Conservation (phyloP, 2,797 vertebrate genomes). For the Lepus oiostolus region DNA sequence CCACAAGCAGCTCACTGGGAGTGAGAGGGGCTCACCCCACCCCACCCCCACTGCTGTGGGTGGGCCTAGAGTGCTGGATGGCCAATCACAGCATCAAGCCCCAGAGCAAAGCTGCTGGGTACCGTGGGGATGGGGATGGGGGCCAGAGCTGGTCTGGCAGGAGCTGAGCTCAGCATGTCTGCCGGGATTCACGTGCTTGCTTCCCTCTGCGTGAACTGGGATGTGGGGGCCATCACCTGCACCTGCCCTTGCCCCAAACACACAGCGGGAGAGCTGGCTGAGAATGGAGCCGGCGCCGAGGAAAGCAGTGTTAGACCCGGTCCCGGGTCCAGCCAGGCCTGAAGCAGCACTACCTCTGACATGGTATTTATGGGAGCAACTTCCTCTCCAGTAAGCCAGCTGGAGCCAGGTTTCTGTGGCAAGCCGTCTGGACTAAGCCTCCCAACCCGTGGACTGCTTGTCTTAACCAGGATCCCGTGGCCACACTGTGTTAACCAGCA, state of each 20-base stretch:
- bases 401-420: neutral
- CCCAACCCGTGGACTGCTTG: neutral
- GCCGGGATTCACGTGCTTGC: neutral
- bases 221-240: neutral
- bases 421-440: neutral
- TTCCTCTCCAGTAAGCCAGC: neutral
- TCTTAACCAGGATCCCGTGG: neutral
- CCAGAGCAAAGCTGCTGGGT: neutral
- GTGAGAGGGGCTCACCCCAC: neutral
- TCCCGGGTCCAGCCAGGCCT: neutral
- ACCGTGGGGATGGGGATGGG: fast-evolving
- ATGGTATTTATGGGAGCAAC: neutral
- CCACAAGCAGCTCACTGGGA: neutral
- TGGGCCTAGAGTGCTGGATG: neutral
- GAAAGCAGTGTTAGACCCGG: neutral
- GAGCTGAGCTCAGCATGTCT: neutral
- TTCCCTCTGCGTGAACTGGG: no score
- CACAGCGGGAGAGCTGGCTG: neutral
- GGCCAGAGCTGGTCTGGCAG: neutral
- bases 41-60: no score
- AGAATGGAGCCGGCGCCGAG: neutral
- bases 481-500: neutral
- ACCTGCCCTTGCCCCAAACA: no score
- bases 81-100: neutral
- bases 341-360: neutral